Evolutionary conservation across 2,113 vertebrate species (phyloP).

Genomic region (Eubucco bourcierii): DNA sequence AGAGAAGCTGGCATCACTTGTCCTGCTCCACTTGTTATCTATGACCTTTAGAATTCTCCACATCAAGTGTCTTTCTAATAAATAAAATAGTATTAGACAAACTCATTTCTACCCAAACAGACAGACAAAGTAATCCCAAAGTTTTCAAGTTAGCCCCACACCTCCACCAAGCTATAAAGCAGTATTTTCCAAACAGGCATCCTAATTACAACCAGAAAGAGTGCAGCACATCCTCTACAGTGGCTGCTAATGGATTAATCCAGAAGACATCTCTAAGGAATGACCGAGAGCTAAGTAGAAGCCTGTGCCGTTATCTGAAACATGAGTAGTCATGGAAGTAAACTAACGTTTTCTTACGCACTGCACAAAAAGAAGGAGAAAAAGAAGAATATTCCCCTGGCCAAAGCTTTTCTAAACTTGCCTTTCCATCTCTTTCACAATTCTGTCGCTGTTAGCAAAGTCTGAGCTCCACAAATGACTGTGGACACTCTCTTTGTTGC

Average conservation of each 20-base stretch:
- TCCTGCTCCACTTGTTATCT: background rate
- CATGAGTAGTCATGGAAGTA: background rate
- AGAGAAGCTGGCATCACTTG: background rate
- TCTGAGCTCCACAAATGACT: background rate
- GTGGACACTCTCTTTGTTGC: background rate
- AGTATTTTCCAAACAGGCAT: background rate
- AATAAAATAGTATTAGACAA: background rate
- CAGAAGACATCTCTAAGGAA: background rate
- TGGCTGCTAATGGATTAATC: background rate
- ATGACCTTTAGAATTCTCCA: background rate
- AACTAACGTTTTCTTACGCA: fast-evolving
- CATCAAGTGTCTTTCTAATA: background rate
- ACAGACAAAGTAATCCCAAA: background rate
- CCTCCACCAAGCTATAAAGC: fast-evolving
- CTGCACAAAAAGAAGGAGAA: background rate
- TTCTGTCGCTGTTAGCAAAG: background rate
- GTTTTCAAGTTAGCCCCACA: fast-evolving
- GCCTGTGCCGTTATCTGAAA: background rate
- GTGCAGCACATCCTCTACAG: background rate
- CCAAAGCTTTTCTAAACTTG: background rate
- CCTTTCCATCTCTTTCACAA: background rate
- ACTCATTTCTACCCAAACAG: background rate
- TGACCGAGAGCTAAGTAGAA: background rate
- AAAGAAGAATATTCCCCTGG: background rate
- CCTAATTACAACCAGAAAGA: background rate